Conservation (phyloP, 2,888 invertebrate species). For the Gerris lacustris region DNA sequence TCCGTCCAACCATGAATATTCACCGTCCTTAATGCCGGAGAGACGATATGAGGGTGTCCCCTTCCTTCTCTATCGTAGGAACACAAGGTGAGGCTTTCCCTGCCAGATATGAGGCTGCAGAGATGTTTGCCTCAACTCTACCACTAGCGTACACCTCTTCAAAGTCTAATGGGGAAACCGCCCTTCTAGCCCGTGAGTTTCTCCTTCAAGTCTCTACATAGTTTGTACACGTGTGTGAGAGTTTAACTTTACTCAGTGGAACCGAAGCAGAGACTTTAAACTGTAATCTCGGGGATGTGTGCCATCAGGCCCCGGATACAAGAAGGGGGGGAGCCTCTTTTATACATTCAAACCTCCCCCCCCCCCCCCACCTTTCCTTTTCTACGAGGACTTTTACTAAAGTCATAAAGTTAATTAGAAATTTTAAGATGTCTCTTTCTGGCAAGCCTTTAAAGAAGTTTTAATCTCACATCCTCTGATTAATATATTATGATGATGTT, state of each 20-base stretch:
- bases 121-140: neutral
- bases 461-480: neutral
- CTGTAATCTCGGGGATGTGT: neutral
- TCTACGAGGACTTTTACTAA: neutral
- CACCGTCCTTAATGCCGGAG: constrained; percentile 1
- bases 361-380: neutral
- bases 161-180: constrained; percentile 3
- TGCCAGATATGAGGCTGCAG: neutral
- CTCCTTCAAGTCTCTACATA: too few species aligned
- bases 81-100: neutral
- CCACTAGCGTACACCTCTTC: neutral
- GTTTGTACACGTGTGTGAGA: neutral
- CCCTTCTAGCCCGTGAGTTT: neutral
- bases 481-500: too few species aligned
- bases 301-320: neutral
- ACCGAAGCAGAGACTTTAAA: neutral
- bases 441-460: neutral
- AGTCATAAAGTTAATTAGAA: constrained; percentile 5
- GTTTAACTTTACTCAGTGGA: neutral
- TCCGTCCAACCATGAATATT: constrained; percentile 5
- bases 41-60: neutral
- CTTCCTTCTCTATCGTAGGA: neutral
- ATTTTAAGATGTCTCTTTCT: neutral
- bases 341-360: too few species aligned
- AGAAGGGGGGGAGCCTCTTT: neutral